Base-by-base conservation (phyloP, 2,888 invertebrate genomes). In the Aleiodes testaceus region DNA sequence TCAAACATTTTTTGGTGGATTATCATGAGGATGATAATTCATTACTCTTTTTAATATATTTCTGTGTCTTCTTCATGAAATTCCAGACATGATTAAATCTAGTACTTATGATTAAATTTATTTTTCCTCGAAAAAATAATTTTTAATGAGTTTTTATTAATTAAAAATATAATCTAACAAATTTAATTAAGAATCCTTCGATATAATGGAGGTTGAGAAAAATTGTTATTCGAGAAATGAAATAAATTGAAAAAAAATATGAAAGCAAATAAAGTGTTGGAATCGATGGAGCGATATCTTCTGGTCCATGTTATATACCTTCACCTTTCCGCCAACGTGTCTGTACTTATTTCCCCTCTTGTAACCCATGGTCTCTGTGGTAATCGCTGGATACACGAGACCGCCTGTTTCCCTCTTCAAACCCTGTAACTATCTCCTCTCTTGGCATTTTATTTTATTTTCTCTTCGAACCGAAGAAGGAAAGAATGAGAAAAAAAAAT, bases 371-470 rank as follows among this genome's bases (percentile, higher is more conserved):
- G 49, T 52, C 65, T 26, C 36, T 36, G 61, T 70, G 36, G 64
- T 69, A 70, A 70, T 70, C 70, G 70, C 18, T 42, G 63, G 22
- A 52, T 49, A 49, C 47, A 36, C 70, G 66, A 70, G 70, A 65
- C 66, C 70, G 70, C 66, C 70, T 47, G 20, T 36, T 50, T 55
- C 45, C 49, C 50, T 55, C 47, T 59, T 36, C 36, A 42, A 59
- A 70, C 66, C 70, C 66, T 66, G 66, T 49, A 61, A 70, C 70
- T 70, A 70, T 70, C 70, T 66, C 44, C 36, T 70, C 70, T 45
- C 59, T 42, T 26, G 3, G 26, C 26, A 26, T 26, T 26, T 26
- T 42, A 44, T 47, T 16, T 12, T 53, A 12, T 26, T 20, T 22
- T 16, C 20, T 44, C 20, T 22, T 20, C 45, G 20, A 14, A 12